Conservation (phyloP, 2,888 invertebrate genomes). For the Tenthredo distinguenda region DNA sequence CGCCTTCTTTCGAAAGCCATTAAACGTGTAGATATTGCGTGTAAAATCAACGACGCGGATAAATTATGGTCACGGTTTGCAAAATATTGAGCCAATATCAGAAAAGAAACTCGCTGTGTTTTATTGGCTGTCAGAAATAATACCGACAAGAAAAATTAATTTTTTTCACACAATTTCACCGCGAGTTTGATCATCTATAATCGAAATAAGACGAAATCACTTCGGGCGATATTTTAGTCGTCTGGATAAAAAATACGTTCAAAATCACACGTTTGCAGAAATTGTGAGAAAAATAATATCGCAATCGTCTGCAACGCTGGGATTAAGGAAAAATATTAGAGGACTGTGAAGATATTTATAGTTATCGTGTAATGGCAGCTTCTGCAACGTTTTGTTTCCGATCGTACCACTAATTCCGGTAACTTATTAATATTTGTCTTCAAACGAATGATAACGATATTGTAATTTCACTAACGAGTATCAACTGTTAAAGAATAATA, state of each 20-base stretch:
- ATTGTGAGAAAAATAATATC: background rate
- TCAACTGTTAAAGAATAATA: background rate
- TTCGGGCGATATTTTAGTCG: background rate
- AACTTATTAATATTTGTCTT: background rate
- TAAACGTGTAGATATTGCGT: background rate
- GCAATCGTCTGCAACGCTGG: background rate
- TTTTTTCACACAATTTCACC: background rate
- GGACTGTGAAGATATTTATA: background rate
- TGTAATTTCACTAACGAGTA: background rate
- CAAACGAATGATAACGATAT: background rate
- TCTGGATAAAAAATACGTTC: background rate
- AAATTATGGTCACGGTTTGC: background rate
- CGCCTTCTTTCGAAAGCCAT: background rate
- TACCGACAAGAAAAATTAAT: background rate
- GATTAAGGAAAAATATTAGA: background rate
- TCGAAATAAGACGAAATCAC: constrained; percentile 8
- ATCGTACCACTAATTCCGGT: background rate
- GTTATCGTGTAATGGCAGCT: background rate
- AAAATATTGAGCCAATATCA: background rate
- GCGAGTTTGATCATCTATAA: background rate
- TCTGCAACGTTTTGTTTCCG: background rate
- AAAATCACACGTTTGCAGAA: background rate
- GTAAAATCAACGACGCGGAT: background rate
- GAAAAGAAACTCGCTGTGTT: background rate
- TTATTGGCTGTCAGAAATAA: background rate